A percentile compares a stretch with the other conserved stretches of the same genome.
Conservation (phyloP, 1,140 invertebrate species). For the Muscidifurax raptorellus region DNA sequence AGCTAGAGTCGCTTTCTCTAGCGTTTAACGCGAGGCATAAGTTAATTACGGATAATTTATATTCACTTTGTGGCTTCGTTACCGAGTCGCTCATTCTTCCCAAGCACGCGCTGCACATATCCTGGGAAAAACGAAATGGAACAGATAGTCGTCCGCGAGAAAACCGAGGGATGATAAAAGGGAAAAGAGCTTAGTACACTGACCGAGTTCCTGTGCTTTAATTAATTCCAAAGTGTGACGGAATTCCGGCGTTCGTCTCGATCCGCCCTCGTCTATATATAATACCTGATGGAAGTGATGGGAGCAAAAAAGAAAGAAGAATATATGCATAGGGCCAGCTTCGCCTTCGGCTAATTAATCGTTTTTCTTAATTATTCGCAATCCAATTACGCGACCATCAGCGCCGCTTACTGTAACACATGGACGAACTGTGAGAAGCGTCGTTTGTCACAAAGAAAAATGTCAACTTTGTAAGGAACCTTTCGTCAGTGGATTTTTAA, state of each 20-base stretch:
- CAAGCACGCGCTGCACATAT: no score
- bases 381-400: slow-evolving; percentile 35
- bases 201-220: slow-evolving; percentile 41
- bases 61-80: slow-evolving; percentile 53
- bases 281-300: slow-evolving; percentile 1
- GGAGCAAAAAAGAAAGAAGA: background rate
- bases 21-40: slow-evolving; percentile 53
- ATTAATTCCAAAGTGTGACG: slow-evolving; percentile 52
- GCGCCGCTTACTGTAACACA: background rate
- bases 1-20: background rate
- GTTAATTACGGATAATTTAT: slow-evolving; percentile 57
- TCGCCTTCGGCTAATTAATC: slow-evolving; percentile 15
- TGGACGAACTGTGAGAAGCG: background rate
- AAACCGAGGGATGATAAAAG: background rate
- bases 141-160: background rate
- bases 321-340: background rate
- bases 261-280: background rate
- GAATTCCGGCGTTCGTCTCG: slow-evolving; percentile 3
- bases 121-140: background rate
- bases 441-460: slow-evolving; percentile 17
- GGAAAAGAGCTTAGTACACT: slow-evolving; percentile 20
- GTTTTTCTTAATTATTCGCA: slow-evolving; percentile 37
- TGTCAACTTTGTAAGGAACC: background rate
- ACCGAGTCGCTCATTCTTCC: slow-evolving; percentile 35
- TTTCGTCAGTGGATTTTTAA: background rate